A percentile compares a stretch with the other conserved stretches of the same genome.
phyloP scores from a whole-genome alignment of 2,888 invertebrate species.

The Cheilosia urbana region DNA sequence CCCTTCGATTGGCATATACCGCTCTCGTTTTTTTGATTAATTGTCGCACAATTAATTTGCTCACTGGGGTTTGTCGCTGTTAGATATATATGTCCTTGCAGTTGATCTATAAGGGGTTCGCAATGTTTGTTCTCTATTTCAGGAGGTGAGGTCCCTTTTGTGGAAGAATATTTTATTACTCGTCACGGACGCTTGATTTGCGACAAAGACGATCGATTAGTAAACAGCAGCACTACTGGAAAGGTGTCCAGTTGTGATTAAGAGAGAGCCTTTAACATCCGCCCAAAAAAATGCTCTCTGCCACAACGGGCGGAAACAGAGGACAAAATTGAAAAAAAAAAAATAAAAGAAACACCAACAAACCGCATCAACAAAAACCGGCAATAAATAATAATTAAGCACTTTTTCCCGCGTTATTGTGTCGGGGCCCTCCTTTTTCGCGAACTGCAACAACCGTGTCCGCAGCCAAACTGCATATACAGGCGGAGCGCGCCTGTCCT shows the following conservation, averaged over 20 bases:
- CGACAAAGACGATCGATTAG: conserved; percentile 27
- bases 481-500: conserved; percentile 26
- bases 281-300: neutral
- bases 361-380: conserved; percentile 47
- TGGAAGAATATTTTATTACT: conserved; percentile 27
- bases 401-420: conserved; percentile 52
- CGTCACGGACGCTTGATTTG: conserved; percentile 61
- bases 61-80: conserved; percentile 62
- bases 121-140: neutral
- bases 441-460: conserved; percentile 50
- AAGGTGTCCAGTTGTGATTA: neutral
- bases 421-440: conserved; percentile 21
- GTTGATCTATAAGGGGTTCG: conserved; percentile 36
- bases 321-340: neutral
- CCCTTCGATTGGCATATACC: conserved; percentile 35
- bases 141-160: neutral
- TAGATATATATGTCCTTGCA: conserved; percentile 24
- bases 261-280: neutral
- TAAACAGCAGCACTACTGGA: conserved; percentile 4
- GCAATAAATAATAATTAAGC: conserved; percentile 75
- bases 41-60: conserved; percentile 70
- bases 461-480: conserved; percentile 58
- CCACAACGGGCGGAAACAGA: conserved; percentile 2
- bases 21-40: conserved; percentile 68
- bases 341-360: conserved; percentile 14